These are phyloP conservation scores for Trissolcus brochymenae DNA, from an alignment of 2,888 invertebrate species.

Conservation along the genomic window DNA sequence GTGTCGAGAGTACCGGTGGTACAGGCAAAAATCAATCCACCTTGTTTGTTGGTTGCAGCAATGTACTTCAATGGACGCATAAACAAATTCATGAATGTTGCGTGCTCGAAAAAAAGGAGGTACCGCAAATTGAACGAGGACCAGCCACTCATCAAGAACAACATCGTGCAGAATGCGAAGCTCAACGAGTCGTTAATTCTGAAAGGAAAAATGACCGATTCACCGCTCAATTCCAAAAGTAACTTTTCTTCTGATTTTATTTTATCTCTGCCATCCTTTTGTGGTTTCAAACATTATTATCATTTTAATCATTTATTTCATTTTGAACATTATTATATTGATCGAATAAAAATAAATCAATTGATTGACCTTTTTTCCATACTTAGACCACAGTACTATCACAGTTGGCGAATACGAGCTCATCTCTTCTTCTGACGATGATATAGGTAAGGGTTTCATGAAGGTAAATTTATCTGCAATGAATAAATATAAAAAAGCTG, in stretches of 20 bases:
- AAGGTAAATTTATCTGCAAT: no score
- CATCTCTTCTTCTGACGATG: slow-evolving; percentile 40
- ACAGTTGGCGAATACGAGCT: slow-evolving; percentile 44
- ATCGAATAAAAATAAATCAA: neutral
- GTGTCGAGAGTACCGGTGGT: slow-evolving; percentile 40
- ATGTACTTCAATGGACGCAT: slow-evolving; percentile 83
- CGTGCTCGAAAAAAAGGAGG: slow-evolving; percentile 77
- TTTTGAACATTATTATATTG: no score
- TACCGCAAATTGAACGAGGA: slow-evolving; percentile 80
- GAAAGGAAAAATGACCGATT: slow-evolving; percentile 54
- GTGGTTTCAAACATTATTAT: no score
- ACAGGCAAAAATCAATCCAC: slow-evolving; percentile 16
- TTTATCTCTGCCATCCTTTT: no score
- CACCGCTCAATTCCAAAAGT: slow-evolving; percentile 53
- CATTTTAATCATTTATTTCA: no score
- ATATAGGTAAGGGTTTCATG: slow-evolving; percentile 21
- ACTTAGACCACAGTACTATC: slow-evolving; percentile 22
- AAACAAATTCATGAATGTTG: slow-evolving; percentile 78
- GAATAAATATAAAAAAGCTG: no score
- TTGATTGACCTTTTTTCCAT: slow-evolving; percentile 8
- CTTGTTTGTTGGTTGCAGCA: slow-evolving; percentile 76
- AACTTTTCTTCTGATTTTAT: slow-evolving; percentile 4
- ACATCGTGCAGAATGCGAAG: slow-evolving; percentile 49
- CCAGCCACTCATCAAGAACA: slow-evolving; percentile 68
- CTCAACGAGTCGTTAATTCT: slow-evolving; percentile 54